phyloP scores from a whole-genome alignment of 2,113 vertebrate species.

The Silurus meridionalis region DNA sequence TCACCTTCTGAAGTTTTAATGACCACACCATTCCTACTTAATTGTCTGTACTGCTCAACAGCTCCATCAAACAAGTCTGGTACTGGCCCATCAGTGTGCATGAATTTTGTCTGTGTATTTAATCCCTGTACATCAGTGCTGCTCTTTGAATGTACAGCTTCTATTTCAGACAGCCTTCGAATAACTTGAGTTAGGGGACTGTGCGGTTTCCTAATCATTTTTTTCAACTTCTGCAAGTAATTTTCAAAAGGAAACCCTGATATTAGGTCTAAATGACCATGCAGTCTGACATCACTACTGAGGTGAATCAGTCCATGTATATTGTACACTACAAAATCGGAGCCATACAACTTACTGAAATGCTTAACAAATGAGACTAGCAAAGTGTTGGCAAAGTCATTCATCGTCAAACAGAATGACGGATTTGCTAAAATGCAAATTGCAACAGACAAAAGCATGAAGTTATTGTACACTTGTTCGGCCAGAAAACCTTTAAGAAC shows the following conservation, averaged over 20 bases:
- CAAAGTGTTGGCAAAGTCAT: conserved; percentile 16
- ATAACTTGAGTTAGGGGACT: not conserved
- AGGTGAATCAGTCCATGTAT: conserved; percentile 34
- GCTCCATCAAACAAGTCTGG: conserved; percentile 13
- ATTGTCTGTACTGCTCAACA: conserved; percentile 19
- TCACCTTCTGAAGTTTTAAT: conserved; percentile 27
- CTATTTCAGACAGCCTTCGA: conserved; percentile 32
- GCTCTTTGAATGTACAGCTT: not conserved
- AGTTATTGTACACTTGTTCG: conserved; percentile 34
- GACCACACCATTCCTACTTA: conserved; percentile 19
- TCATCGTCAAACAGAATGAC: conserved; percentile 15
- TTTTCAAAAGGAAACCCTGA: conserved; percentile 45
- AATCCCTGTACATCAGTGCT: not conserved
- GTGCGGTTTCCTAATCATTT: conserved; percentile 24
- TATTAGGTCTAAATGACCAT: conserved; percentile 33
- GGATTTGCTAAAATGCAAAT: conserved; percentile 35
- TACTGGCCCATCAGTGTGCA: not conserved
- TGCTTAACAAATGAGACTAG: conserved; percentile 34
- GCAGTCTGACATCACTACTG: not conserved
- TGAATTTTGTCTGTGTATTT: conserved; percentile 14
- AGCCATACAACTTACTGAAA: not conserved
- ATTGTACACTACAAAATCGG: conserved; percentile 29
- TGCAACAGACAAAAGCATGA: conserved; percentile 44
- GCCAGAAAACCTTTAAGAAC: conserved; percentile 35
- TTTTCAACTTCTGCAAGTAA: conserved; percentile 25